phyloP scores from a whole-genome alignment of 2,113 vertebrate species.

The Hemibagrus wyckioides region DNA sequence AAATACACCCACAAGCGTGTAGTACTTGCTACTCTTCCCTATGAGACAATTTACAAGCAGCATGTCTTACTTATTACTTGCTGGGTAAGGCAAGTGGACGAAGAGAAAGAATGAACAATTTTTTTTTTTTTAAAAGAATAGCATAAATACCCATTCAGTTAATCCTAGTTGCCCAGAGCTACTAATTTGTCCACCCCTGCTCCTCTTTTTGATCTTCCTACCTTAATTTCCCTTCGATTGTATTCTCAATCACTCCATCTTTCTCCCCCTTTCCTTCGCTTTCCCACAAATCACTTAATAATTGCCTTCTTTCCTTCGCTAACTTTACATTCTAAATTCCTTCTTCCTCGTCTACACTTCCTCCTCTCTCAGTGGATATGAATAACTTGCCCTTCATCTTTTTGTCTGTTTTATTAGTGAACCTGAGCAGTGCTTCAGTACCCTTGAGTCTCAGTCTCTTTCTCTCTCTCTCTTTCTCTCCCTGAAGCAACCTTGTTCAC shows the following conservation, averaged over 20 bases:
- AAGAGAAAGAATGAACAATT: background rate
- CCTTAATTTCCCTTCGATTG: background rate
- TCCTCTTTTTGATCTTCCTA: background rate
- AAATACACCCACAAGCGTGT: background rate
- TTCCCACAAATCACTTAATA: constrained; percentile 25
- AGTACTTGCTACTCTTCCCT: background rate
- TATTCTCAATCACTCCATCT: background rate
- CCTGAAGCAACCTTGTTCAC: constrained; percentile 22
- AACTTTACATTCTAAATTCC: constrained; percentile 11
- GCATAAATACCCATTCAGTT: background rate
- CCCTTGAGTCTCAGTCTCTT: constrained; percentile 21
- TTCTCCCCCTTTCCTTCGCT: too few relatives aligned
- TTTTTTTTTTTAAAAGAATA: too few relatives aligned
- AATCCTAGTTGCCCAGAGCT: background rate
- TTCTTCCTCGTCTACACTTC: background rate
- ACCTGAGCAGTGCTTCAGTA: constrained; percentile 42
- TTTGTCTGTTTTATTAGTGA: constrained; percentile 23
- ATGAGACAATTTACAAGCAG: background rate
- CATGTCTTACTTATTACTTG: background rate
- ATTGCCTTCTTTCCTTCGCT: constrained; percentile 8
- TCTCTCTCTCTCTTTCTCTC: background rate
- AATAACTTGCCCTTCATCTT: constrained; percentile 21
- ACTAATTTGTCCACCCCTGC: background rate
- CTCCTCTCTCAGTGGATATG: constrained; percentile 14
- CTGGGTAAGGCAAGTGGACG: background rate